Evolutionary conservation across 2,797 vertebrate species (phyloP), one percentile per base, ranked within the genome.

Genomic region (Crypturellus tataupa): DNA sequence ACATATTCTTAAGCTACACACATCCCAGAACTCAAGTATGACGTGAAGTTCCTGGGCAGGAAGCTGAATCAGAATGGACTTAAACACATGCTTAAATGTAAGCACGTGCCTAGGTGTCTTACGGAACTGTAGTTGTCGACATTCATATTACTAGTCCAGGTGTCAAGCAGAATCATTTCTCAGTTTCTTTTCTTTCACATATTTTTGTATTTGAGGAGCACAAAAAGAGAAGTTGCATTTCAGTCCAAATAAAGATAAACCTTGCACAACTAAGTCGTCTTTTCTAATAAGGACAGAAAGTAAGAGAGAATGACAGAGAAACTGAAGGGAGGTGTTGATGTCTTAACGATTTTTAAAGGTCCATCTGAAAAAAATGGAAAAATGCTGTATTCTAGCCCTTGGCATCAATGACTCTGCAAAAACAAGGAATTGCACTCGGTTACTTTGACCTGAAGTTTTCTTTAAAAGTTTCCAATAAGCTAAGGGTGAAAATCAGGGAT

Each of bases 211-310:
- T 49, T 37, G 12, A 85, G 42, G 47, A 25, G 25, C 27, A 70
- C 19, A 23, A 10, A 59, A 71, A 68, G 16, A 82, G 37, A 71
- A 69, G 27, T 11, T 83, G n/a, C 2, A 5, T 40, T 90, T 83
- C 79, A 17, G 33, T 68, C 44, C 39, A 44, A 65, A 49, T 21
- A 29, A 51, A 56, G n/a, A 79, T 65, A 79, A 56, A n/a, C 39
- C 19, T 56, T 33, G 13, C 23, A 80, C 11, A 60, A 49, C 44
- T 63, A 16, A 82, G n/a, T 14, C 18, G 17, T 58, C 53, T 60
- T 42, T 60, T 85, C 67, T 90, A 94, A 82, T 53, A 46, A 72
- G 65, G 58, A 84, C 39, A 82, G 19, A 90, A 89, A 83, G 64
- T 29, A 51, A 21, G 59, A 73, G 72, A 83, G 78, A 87, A 40